These are phyloP conservation scores for Pemphredon lugubris DNA, from an alignment of 2,888 invertebrate genomes.

Conservation along the genomic window DNA sequence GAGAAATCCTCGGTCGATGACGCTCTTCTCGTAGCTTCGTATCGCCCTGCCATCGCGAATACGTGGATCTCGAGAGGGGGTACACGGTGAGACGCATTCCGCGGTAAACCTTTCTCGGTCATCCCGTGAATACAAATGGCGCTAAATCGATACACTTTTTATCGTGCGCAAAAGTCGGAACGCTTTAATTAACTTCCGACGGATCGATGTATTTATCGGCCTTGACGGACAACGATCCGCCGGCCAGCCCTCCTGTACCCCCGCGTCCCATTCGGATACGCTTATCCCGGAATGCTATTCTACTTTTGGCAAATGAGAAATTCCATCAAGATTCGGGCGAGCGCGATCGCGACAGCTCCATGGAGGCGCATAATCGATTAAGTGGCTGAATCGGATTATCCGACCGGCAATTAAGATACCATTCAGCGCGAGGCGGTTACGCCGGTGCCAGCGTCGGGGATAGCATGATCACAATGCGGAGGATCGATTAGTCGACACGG, in stretches of 20 bases:
- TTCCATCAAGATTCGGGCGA: constrained; percentile 41
- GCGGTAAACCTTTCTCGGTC: no score
- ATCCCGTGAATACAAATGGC: constrained; percentile 3
- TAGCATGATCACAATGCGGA: constrained; percentile 64
- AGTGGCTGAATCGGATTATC: constrained; percentile 65
- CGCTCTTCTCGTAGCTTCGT: constrained; percentile 31
- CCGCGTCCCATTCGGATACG: not conserved
- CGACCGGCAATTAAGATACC: constrained; percentile 63
- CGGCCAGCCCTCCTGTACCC: no score
- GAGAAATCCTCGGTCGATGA: constrained; percentile 28
- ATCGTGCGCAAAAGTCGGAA: no score
- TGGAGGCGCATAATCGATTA: constrained; percentile 58
- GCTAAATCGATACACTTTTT: not conserved
- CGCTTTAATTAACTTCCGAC: no score
- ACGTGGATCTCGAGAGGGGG: no score
- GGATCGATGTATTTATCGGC: no score
- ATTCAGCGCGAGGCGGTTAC: constrained; percentile 57
- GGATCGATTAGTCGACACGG: constrained; percentile 64
- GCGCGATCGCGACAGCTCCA: constrained; percentile 47
- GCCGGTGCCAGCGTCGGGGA: constrained; percentile 61
- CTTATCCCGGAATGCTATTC: constrained; percentile 8
- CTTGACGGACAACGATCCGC: no score
- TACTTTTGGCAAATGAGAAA: constrained; percentile 35
- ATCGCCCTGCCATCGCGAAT: constrained; percentile 45
- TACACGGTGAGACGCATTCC: no score